phyloP scores from a whole-genome alignment of 2,888 invertebrate genomes.

The Tholera decimalis region DNA sequence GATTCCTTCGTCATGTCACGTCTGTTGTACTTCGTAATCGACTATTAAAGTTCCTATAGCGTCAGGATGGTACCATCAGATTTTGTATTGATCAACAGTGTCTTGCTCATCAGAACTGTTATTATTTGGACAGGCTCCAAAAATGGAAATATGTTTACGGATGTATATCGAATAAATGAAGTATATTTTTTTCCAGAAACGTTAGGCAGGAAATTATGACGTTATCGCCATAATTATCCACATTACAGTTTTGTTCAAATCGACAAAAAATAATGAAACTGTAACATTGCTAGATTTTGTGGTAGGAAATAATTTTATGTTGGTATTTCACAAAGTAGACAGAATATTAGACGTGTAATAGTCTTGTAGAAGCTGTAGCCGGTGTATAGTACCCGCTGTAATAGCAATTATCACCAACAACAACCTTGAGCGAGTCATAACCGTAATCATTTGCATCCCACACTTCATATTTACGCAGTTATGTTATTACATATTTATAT shows the following conservation, averaged over 20 bases:
- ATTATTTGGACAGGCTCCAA: conserved; percentile 35
- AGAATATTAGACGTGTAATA: conserved; percentile 30
- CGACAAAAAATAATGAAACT: conserved; percentile 14
- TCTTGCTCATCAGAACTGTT: background rate
- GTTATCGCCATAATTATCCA: conserved; percentile 4
- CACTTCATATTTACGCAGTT: conserved; percentile 65
- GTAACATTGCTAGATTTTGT: conserved; percentile 32
- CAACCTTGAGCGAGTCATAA: conserved; percentile 81
- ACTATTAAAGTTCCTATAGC: conserved; percentile 2
- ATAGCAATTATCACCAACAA: conserved; percentile 75
- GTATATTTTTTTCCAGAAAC: conserved; percentile 7
- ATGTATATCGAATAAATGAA: conserved; percentile 21
- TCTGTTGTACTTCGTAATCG: conserved; percentile 25
- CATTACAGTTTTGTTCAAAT: conserved; percentile 9
- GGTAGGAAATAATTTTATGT: conserved; percentile 21
- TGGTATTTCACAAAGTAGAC: conserved; percentile 44
- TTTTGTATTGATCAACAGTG: conserved; percentile 15
- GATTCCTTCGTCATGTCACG: conserved; percentile 32
- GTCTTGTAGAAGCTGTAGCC: conserved; percentile 41
- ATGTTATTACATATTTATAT: conserved; percentile 48
- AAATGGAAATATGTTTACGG: background rate
- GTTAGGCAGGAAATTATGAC: conserved; percentile 13
- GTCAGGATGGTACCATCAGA: conserved; percentile 13
- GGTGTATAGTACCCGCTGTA: conserved; percentile 73
- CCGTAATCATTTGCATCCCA: conserved; percentile 83